A percentile compares a stretch with the other conserved stretches of the same genome.
phyloP scores from a whole-genome alignment of 64 coral and sea anemone species.

The Dendronephthya gigantea region DNA sequence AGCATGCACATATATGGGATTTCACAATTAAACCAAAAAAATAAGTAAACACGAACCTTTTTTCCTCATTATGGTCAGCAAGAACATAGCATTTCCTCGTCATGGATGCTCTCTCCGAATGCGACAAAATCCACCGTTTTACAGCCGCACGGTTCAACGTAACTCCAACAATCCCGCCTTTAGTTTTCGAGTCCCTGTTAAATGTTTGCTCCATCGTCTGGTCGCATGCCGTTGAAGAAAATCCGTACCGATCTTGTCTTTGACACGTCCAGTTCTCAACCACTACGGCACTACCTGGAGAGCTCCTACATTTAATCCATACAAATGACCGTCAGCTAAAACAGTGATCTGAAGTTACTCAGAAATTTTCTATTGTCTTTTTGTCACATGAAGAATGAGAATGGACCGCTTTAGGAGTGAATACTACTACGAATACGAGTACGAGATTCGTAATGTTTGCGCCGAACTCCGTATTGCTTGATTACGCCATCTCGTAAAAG shows the following conservation, averaged over 20 bases:
- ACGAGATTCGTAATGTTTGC: too few relatives aligned
- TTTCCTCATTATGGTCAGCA: background rate
- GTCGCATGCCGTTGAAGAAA: conserved; percentile 15
- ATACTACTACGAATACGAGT: too few relatives aligned
- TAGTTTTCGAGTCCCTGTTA: conserved; percentile 11
- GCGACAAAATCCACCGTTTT: conserved; percentile 1
- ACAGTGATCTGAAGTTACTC: too few relatives aligned
- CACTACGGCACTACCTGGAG: background rate
- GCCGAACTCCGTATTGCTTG: too few relatives aligned
- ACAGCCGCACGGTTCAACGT: background rate
- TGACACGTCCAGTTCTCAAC: conserved; percentile 7
- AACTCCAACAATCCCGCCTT: conserved; percentile 6
- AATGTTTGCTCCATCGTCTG: conserved; percentile 8
- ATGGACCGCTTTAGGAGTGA: too few relatives aligned
- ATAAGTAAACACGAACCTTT: background rate
- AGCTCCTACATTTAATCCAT: background rate
- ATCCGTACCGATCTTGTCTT: conserved; percentile 19
- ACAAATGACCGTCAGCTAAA: too few relatives aligned
- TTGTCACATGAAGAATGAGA: too few relatives aligned
- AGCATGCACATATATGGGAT: background rate
- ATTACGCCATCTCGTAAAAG: too few relatives aligned
- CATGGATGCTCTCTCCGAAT: conserved; percentile 2
- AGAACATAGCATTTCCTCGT: background rate
- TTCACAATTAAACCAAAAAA: background rate
- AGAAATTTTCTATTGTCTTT: too few relatives aligned